These are phyloP conservation scores for Theropithecus gelada DNA, from an alignment of 2,113 vertebrate species.

Conservation along the genomic window DNA sequence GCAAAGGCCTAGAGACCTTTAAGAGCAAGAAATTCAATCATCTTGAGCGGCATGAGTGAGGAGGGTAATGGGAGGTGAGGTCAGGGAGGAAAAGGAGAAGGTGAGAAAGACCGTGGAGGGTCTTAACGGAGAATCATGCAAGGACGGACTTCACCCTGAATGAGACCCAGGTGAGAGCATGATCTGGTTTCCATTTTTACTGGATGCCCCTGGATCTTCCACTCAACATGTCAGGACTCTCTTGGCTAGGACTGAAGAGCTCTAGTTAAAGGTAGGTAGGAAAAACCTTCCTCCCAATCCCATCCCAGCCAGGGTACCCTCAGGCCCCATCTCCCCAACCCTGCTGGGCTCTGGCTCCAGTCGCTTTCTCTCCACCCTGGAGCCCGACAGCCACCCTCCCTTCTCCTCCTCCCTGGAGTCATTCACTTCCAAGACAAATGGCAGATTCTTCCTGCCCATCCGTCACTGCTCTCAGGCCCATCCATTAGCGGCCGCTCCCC, in stretches of 20 bases:
- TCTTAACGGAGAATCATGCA: background rate
- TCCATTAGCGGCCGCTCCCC: conserved; percentile 60
- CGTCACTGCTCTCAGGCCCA: conserved; percentile 87
- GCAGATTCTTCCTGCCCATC: conserved; percentile 91
- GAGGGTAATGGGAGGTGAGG: background rate
- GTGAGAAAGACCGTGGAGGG: fast-evolving
- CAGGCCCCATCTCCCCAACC: background rate
- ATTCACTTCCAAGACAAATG: conserved; percentile 96
- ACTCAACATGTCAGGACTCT: background rate
- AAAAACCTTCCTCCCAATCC: background rate
- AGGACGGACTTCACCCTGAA: background rate
- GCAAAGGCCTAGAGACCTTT: background rate
- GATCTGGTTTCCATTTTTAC: background rate
- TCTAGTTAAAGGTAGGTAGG: background rate
- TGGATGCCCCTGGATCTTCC: background rate
- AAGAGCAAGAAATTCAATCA: background rate
- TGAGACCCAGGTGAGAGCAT: fast-evolving
- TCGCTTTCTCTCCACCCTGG: background rate
- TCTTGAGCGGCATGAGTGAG: too few species aligned
- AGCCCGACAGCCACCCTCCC: background rate
- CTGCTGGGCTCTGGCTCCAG: background rate
- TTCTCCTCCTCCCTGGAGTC: conserved; percentile 82
- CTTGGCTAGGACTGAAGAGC: background rate
- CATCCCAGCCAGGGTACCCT: background rate
- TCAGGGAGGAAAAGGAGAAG: background rate